Conservation (phyloP, 2,888 invertebrate genomes). For the Dugesia japonica region DNA sequence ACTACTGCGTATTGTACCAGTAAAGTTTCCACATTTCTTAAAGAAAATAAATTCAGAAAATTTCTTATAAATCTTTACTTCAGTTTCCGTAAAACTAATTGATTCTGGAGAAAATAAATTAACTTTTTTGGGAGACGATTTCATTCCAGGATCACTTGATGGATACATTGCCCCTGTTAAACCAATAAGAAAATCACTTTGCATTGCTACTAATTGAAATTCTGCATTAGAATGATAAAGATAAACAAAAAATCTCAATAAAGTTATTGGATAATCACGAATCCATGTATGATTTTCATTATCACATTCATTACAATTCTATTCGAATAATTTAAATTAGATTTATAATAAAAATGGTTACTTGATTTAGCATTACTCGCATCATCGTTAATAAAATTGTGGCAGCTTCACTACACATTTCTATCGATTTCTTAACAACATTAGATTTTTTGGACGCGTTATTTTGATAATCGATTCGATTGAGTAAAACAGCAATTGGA, state of each 20-base stretch:
- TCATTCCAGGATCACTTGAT: not conserved
- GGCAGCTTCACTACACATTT: slow-evolving; percentile 73
- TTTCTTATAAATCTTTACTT: too few relatives aligned
- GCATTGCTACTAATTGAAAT: slow-evolving; percentile 76
- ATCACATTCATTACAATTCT: slow-evolving; percentile 12
- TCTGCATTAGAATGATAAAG: slow-evolving; percentile 84
- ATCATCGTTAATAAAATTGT: slow-evolving; percentile 70
- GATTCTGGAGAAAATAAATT: not conserved
- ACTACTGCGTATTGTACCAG: not conserved
- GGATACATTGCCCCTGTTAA: slow-evolving; percentile 73
- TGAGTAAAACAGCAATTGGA: not conserved
- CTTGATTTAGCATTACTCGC: slow-evolving; percentile 54
- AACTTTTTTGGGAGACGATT: slow-evolving; percentile 8
- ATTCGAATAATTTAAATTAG: not conserved
- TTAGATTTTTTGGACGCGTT: not conserved
- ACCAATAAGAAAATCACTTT: slow-evolving; percentile 69
- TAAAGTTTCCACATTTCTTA: not conserved
- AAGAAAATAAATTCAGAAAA: not conserved
- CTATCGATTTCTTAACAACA: slow-evolving; percentile 35
- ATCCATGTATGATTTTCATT: slow-evolving; percentile 22
- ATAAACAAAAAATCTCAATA: slow-evolving; percentile 68
- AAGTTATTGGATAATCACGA: slow-evolving; percentile 48
- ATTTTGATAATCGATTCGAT: slow-evolving; percentile 2
- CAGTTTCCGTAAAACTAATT: not conserved
- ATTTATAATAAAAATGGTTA: slow-evolving; percentile 37